Evolutionary conservation across 1,140 invertebrate species (phyloP), one percentile per base, ranked within the genome.

Genomic region (Trypoxylus dichotomus): DNA sequence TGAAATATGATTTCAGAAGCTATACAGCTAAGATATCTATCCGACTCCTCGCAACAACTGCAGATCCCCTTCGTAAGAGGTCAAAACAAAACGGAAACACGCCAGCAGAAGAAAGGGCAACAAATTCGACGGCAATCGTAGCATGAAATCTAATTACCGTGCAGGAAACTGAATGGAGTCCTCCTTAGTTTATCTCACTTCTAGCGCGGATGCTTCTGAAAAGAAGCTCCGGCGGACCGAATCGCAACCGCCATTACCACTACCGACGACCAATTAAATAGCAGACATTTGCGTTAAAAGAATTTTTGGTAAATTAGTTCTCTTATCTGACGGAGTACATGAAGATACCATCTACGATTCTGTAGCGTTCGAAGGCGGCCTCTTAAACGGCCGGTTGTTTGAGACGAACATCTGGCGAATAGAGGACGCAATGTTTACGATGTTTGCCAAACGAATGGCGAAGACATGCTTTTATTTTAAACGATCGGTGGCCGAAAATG

Each of bases 181-280:
- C 60, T 10, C 21, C 24, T 24, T 63, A 63, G 60, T 63, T 63
- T 63, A 63, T 63, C 60, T 63, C 21, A 6, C 5, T 19, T 63
- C 13, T 21, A 19, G 21, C 60, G 60, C 19, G 21, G 60, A 8
- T 63, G 60, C 7, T 63, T 24, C 24, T 63, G 5, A 63, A 63
- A 63, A 27, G 60, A 19, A 63, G 21, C 6, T 24, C 60, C 60
- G 60, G 60, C 60, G 25, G 21, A 63, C 60, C 60, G 60, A 63
- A 63, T 24, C 21, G 60, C 60, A 19, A 63, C 60, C 60, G 60
- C 60, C 60, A 63, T 63, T 63, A 63, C 60, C 60, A 63, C 60
- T 63, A 24, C n/a, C n/a, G 60, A 63, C 60, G 60, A 63, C 60
- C 60, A 63, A 63, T 63, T 63, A 63, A 63, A 63, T 63, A 63